Percentiles rank a stretch among this genome's conserved stretches.
phyloP scores from a whole-genome alignment of 2,113 vertebrate genomes.

The Telmatochromis sp. region DNA sequence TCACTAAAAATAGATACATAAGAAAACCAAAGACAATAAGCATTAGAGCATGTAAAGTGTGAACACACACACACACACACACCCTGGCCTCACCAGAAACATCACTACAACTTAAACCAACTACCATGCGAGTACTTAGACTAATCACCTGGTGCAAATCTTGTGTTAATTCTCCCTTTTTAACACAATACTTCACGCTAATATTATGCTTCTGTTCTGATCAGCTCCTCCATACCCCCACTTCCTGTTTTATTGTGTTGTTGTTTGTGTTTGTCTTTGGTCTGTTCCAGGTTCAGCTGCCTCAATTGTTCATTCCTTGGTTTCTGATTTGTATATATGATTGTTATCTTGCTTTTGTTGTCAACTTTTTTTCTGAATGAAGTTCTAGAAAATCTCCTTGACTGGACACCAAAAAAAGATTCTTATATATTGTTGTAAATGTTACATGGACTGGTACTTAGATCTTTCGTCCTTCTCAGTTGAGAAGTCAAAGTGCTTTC shows the following conservation, averaged over 20 bases:
- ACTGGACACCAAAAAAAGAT: neutral
- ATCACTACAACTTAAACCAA: neutral
- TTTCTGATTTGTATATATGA: neutral
- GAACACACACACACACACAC: accelerated
- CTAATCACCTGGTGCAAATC: neutral
- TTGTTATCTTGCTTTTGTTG: neutral
- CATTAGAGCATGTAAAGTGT: neutral
- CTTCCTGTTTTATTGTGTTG: neutral
- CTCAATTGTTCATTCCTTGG: neutral
- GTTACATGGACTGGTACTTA: neutral
- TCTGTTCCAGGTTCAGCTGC: neutral
- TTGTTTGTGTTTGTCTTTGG: neutral
- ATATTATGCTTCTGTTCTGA: neutral
- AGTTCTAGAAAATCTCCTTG: neutral
- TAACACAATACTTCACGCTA: accelerated
- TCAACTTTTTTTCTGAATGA: neutral
- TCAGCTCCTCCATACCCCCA: neutral
- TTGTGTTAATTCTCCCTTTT: neutral
- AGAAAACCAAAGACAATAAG: neutral
- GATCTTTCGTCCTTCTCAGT: neutral
- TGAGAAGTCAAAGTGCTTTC: neutral
- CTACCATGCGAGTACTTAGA: neutral
- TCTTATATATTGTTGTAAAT: neutral
- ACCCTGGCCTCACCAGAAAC: neutral
- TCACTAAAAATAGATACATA: neutral